Evolutionary conservation across 1,140 invertebrate genomes (phyloP).

Genomic region (Zaprionus lachaisei): DNA sequence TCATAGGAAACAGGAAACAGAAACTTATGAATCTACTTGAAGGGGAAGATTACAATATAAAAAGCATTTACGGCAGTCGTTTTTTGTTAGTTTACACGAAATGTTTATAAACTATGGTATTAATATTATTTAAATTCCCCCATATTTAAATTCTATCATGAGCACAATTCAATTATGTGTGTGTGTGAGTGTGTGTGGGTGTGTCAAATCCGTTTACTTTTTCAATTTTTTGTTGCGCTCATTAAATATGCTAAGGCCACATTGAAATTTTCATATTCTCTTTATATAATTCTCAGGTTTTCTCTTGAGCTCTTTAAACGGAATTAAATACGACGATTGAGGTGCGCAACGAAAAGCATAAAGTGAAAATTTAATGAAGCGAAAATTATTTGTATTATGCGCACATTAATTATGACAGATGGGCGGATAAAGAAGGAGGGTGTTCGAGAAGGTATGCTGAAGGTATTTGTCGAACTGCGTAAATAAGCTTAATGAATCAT

Average conservation of each 20-base stretch:
- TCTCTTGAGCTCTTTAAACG: slow-evolving; percentile 56
- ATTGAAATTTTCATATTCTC: slow-evolving; percentile 54
- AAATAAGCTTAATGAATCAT: slow-evolving; percentile 48
- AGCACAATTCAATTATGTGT: slow-evolving; percentile 63
- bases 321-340: slow-evolving; percentile 25
- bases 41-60: slow-evolving; percentile 42
- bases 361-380: slow-evolving; percentile 48
- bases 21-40: background rate
- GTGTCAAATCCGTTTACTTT: slow-evolving; percentile 45
- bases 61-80: slow-evolving; percentile 74
- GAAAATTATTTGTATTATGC: slow-evolving; percentile 49
- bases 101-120: slow-evolving; percentile 31
- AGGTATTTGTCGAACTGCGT: slow-evolving; percentile 39
- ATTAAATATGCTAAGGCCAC: slow-evolving; percentile 79
- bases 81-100: slow-evolving; percentile 58
- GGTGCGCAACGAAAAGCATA: slow-evolving; percentile 25
- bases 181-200: slow-evolving; percentile 6
- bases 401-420: slow-evolving; percentile 51
- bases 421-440: background rate
- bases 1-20: background rate
- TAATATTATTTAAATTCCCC: slow-evolving; percentile 3
- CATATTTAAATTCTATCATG: slow-evolving; percentile 61
- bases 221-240: slow-evolving; percentile 48
- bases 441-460: slow-evolving; percentile 6
- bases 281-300: slow-evolving; percentile 41